Evolutionary conservation across 1,140 invertebrate genomes (phyloP).

Genomic region (Drosophila bifasciata): DNA sequence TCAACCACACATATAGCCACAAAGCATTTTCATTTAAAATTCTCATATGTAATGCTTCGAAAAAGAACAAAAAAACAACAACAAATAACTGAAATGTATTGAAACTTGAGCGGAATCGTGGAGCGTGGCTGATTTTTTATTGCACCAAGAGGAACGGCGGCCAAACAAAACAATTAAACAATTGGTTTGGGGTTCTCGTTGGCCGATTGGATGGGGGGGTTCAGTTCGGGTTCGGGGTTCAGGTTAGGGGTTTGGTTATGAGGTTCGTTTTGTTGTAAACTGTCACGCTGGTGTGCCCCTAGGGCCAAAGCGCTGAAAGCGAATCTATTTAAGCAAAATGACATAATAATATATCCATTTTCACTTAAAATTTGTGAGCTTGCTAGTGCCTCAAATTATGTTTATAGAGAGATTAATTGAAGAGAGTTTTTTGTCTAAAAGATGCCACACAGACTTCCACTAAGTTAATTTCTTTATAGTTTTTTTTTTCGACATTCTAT

Average conservation of each 20-base stretch:
- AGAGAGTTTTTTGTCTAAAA: not conserved
- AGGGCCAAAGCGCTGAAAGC: constrained; percentile 13
- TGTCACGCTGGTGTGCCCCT: constrained; percentile 57
- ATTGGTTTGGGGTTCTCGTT: constrained; percentile 54
- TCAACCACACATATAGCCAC: constrained; percentile 9
- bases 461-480: too few relatives aligned
- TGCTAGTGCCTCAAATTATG: not conserved
- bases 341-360: constrained; percentile 50
- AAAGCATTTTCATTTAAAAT: constrained; percentile 38
- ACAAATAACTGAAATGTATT: constrained; percentile 4
- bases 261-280: constrained; percentile 13
- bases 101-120: constrained; percentile 42
- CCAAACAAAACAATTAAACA: constrained; percentile 70
- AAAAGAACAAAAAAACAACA: constrained; percentile 3
- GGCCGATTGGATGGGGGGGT: constrained; percentile 7
- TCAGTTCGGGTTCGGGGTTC: constrained; percentile 10
- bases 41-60: not conserved
- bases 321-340: constrained; percentile 41
- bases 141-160: constrained; percentile 48
- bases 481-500: too few relatives aligned
- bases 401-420: not conserved
- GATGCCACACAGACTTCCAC: too few relatives aligned
- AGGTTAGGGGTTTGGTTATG: constrained; percentile 17
- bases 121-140: constrained; percentile 72
- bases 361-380: constrained; percentile 2